Evolutionary conservation across 2,113 vertebrate genomes (phyloP).

Genomic region (Sceloporus tristichus): DNA sequence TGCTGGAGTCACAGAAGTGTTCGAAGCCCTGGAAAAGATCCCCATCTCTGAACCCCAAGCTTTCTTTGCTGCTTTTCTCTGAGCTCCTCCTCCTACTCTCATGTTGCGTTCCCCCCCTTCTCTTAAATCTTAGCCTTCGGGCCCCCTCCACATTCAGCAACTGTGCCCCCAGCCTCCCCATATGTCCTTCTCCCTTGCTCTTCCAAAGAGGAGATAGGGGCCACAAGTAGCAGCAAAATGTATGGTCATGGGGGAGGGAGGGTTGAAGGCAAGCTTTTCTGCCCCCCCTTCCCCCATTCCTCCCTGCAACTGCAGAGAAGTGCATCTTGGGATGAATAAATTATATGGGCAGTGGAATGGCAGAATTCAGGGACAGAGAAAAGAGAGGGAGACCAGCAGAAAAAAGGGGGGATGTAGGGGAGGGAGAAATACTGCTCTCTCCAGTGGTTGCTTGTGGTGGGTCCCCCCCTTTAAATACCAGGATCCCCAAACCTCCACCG

Average conservation of each 20-base stretch:
- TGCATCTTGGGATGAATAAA: conserved; percentile 52
- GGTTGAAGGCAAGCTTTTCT: neutral
- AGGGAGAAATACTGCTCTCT: neutral
- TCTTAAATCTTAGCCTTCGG: neutral
- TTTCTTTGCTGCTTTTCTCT: neutral
- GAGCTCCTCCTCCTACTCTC: conserved; percentile 13
- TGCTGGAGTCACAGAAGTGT: too few relatives aligned
- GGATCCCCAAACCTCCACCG: neutral
- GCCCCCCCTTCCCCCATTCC: conserved; percentile 33
- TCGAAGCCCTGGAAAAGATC: neutral
- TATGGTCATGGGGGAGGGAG: conserved; percentile 7
- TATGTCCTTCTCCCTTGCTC: too few relatives aligned
- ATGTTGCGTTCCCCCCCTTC: neutral
- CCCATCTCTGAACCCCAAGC: neutral
- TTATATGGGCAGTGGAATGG: conserved; percentile 35
- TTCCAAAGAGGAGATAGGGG: neutral
- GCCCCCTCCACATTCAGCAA: neutral
- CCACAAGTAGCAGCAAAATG: conserved; percentile 25
- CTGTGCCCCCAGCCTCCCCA: neutral
- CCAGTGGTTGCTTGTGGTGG: too few relatives aligned
- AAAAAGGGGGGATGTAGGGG: neutral
- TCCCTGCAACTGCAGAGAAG: conserved; percentile 38
- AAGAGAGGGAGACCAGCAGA: conserved; percentile 22
- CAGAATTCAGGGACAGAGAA: conserved; percentile 24
- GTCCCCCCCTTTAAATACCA: neutral